Evolutionary conservation across 2,113 vertebrate species (phyloP).

Genomic region (Machaerirhynchus nigripectus): DNA sequence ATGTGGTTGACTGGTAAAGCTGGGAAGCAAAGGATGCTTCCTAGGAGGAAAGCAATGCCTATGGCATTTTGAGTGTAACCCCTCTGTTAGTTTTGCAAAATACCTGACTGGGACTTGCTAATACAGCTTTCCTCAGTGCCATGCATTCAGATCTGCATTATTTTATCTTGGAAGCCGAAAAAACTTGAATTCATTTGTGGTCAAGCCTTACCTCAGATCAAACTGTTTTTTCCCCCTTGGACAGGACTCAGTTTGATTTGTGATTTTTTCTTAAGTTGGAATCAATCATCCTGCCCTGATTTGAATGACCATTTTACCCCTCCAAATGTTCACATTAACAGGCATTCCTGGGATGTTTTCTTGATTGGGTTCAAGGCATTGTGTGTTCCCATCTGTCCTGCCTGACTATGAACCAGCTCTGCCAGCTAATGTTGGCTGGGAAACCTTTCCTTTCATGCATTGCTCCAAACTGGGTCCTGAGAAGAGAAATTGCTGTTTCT

Average conservation of each 20-base stretch:
- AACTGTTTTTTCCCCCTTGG: neutral
- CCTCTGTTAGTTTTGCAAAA: neutral
- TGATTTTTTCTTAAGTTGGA: slow-evolving; percentile 6
- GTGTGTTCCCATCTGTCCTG: slow-evolving; percentile 46
- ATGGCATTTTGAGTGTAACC: neutral
- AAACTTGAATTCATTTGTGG: neutral
- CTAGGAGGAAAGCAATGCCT: neutral
- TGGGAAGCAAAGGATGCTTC: neutral
- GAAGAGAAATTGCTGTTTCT: neutral
- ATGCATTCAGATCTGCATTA: neutral
- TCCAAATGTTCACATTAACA: slow-evolving; percentile 32
- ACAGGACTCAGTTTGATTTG: slow-evolving; percentile 14
- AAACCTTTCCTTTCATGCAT: neutral
- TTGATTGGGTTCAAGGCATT: slow-evolving; percentile 60
- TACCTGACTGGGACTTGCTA: neutral
- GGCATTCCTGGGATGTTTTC: slow-evolving; percentile 62
- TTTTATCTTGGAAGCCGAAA: neutral
- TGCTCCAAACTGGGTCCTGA: neutral
- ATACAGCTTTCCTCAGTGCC: neutral
- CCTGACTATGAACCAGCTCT: slow-evolving; percentile 46
- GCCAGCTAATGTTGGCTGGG: slow-evolving; percentile 49
- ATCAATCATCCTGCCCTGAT: slow-evolving; percentile 39
- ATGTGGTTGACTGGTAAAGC: neutral
- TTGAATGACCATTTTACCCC: slow-evolving; percentile 46
- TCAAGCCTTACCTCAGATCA: neutral